Evolutionary conservation across 2,113 vertebrate species (phyloP), one percentile per base, ranked within the genome.

Genomic region (Nettapus auritus): DNA sequence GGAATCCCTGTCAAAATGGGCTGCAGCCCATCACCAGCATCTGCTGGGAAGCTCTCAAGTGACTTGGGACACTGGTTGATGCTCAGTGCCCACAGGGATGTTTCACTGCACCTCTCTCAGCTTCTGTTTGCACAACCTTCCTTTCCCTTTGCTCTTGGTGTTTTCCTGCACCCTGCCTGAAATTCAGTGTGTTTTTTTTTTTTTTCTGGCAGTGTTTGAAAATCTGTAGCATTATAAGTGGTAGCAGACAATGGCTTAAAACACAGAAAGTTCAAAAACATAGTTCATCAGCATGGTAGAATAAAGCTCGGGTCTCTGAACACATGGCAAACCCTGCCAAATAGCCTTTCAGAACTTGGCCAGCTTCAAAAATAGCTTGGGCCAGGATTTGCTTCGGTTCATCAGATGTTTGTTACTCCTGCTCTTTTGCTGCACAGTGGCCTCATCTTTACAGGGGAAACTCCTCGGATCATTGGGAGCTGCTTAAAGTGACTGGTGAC

Each of bases 361-460:
- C 3, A 8, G 64, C 75, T 91, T 69, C 34, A 82, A 82, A 91
- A 70, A 52, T 55, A 64, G 22, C 75, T 71, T 56, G 73, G 69
- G 62, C 66, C 80, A 82, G 76, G 80, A 92, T 95, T 95, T 88
- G 77, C 74, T 90, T 70, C 85, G 84, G 82, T 91, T 87, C 55
- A 26, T 87, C 74, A 75, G 77, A 40, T 44, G 22, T 81, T 84
- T 11, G 4, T 95, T 93, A 76, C 60, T 94, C 86, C 82, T 91
- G 75, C 73, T 93, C 38, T 73, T 40, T 23, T 84, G 60, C 81
- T 86, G 86, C 80, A 40, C 5, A 0, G 19, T 76, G 83, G 75
- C 77, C 77, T 94, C 63, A 50, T 70, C 64, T 86, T 90, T 79
- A 21, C 38, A 6, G 0, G 18, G 26, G 76, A 76, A 53, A 82